phyloP scores from a whole-genome alignment of 2,888 invertebrate genomes.

The Yponomeuta evonymella region DNA sequence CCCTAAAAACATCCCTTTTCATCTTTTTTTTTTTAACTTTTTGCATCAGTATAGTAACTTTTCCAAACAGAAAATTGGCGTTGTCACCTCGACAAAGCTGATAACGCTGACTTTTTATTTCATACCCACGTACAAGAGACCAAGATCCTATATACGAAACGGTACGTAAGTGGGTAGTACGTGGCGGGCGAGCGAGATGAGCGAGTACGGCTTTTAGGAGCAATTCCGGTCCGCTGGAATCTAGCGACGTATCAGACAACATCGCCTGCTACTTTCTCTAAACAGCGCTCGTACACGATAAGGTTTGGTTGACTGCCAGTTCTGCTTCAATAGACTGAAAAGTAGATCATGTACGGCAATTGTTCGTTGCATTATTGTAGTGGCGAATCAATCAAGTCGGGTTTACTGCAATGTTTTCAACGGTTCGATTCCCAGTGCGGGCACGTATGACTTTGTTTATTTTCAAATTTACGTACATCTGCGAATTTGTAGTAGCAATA shows the following conservation, averaged over 20 bases:
- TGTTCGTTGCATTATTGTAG: not conserved
- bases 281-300: not conserved
- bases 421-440: too few species aligned
- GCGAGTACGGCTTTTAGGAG: not conserved
- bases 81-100: too few species aligned
- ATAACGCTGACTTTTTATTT: too few species aligned
- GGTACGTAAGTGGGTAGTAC: not conserved
- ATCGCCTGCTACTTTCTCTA: not conserved
- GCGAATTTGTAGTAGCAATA: too few species aligned
- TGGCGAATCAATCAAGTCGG: too few species aligned
- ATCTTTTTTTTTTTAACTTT: too few species aligned
- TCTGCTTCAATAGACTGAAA: not conserved
- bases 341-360: not conserved
- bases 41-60: too few species aligned
- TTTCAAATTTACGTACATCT: too few species aligned
- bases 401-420: too few species aligned
- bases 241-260: not conserved
- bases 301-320: not conserved
- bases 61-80: too few species aligned
- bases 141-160: not conserved
- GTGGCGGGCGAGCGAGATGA: not conserved
- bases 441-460: too few species aligned
- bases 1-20: too few species aligned
- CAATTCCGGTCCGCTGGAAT: not conserved
- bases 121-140: not conserved